phyloP scores from a whole-genome alignment of 2,888 invertebrate species.

The Meta bourneti region DNA sequence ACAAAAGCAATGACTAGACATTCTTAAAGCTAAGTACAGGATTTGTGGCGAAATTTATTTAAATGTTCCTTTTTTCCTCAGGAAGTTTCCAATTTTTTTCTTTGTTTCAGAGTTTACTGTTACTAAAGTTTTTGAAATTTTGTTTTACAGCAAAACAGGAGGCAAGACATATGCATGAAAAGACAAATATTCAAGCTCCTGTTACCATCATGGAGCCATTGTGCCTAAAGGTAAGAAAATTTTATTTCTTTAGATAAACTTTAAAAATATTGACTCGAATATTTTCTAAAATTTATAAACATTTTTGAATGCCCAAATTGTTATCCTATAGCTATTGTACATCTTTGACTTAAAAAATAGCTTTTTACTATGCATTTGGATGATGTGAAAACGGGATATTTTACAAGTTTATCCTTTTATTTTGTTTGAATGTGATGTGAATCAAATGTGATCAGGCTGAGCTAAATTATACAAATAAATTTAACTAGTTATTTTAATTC shows the following conservation, averaged over 20 bases:
- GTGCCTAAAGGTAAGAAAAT: constrained; percentile 48
- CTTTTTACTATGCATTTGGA: no score
- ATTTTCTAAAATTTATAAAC: not conserved
- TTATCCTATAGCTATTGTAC: no score
- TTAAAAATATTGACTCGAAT: not conserved
- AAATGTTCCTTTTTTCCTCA: not conserved
- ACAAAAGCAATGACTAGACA: no score
- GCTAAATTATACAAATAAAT: no score
- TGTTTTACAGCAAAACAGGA: constrained; percentile 50
- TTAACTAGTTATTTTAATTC: no score
- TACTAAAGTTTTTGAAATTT: not conserved
- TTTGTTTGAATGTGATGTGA: no score
- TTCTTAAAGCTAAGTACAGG: not conserved
- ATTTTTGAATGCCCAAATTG: not conserved
- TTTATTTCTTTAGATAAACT: not conserved
- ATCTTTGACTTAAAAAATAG: no score
- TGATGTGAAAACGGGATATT: no score
- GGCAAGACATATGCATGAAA: constrained; percentile 29
- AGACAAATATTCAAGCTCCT: constrained; percentile 4
- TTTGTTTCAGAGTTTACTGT: not conserved
- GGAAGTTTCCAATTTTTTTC: not conserved
- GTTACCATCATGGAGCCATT: constrained; percentile 34
- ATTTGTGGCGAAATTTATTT: not conserved
- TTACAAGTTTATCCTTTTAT: no score
- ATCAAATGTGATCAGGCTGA: no score